Percentiles rank a stretch among this genome's conserved stretches.
Conservation (phyloP, 2,888 invertebrate species). For the Mantis religiosa region DNA sequence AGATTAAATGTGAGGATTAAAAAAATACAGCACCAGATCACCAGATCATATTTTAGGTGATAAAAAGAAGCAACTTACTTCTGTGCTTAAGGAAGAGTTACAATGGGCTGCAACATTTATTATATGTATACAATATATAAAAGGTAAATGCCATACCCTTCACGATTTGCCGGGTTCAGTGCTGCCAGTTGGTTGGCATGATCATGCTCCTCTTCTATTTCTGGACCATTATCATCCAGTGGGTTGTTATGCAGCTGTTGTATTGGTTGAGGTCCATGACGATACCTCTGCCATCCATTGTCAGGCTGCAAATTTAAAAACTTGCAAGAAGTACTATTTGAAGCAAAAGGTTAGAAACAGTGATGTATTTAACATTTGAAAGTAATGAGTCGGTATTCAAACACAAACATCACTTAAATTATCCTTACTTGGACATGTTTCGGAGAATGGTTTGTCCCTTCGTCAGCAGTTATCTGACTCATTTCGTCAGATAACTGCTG, state of each 20-base stretch:
- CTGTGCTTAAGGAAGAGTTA: neutral
- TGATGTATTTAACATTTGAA: too few relatives aligned
- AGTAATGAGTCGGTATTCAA: too few relatives aligned
- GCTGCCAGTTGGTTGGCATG: neutral
- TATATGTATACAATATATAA: neutral
- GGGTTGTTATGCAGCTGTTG: neutral
- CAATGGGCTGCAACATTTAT: neutral
- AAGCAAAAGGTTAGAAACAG: too few relatives aligned
- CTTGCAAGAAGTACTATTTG: too few relatives aligned
- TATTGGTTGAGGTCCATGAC: neutral
- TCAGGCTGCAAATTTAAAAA: neutral
- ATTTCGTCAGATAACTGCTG: too few relatives aligned
- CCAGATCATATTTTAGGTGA: neutral
- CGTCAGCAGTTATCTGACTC: too few relatives aligned
- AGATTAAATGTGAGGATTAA: too few relatives aligned
- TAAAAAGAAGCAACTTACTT: neutral
- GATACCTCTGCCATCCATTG: neutral
- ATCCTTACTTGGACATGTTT: too few relatives aligned
- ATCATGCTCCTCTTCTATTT: neutral
- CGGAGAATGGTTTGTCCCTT: too few relatives aligned
- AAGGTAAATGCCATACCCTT: neutral
- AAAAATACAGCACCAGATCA: neutral
- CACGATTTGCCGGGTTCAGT: neutral
- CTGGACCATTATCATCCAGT: conserved; percentile 12
- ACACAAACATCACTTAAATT: too few relatives aligned